phyloP scores from a whole-genome alignment of 2,797 vertebrate genomes.

The Uromys caudimaculatus region DNA sequence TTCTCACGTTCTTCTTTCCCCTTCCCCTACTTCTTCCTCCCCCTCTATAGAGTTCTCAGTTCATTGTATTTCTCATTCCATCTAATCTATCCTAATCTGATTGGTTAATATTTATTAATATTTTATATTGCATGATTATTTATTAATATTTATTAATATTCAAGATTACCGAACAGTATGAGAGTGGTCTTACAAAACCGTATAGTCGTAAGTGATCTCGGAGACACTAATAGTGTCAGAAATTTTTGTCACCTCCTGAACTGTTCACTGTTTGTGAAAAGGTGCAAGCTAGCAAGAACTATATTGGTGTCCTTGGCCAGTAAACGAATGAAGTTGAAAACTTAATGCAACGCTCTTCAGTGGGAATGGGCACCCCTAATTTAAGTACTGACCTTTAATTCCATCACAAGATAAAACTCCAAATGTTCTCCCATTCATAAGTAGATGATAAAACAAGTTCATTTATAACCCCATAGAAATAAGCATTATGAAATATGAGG shows the following conservation, averaged over 20 bases:
- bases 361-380: fast-evolving
- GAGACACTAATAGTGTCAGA: background rate
- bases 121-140: background rate
- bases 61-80: background rate
- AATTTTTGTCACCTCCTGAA: background rate
- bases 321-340: background rate
- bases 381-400: background rate
- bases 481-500: background rate
- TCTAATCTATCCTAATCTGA: background rate
- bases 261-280: background rate
- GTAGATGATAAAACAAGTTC: background rate
- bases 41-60: fast-evolving
- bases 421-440: background rate
- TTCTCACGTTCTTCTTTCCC: background rate
- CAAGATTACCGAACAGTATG: background rate
- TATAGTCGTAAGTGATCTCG: background rate
- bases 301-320: background rate
- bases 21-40: background rate
- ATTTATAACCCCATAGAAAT: background rate
- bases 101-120: background rate
- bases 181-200: background rate
- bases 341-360: background rate
- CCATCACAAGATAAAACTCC: background rate
- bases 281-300: background rate
- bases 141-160: background rate